A percentile compares a stretch with the other conserved stretches of the same genome.
Conservation (phyloP, 2,797 vertebrate genomes). For the Coreius guichenoti region DNA sequence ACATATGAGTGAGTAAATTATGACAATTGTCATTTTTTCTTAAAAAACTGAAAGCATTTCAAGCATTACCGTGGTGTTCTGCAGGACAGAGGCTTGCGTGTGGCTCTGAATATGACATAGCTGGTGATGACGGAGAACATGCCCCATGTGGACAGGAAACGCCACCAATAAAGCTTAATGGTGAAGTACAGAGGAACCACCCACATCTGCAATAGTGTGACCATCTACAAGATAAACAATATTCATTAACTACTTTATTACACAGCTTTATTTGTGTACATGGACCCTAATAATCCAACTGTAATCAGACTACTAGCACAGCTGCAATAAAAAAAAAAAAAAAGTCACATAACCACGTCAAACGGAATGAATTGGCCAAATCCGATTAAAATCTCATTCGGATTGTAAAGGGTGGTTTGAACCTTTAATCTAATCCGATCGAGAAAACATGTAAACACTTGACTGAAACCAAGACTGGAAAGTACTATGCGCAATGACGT, state of each 20-base stretch:
- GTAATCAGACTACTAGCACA: too few relatives aligned
- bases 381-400: too few relatives aligned
- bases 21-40: not conserved
- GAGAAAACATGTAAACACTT: not conserved
- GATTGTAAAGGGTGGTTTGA: too few relatives aligned
- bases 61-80: conserved; percentile 67
- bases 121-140: conserved; percentile 77
- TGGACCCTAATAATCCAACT: not conserved
- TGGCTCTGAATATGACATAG: conserved; percentile 81
- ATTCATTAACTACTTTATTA: not conserved
- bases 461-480: too few relatives aligned
- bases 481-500: too few relatives aligned
- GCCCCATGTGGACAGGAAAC: conserved; percentile 77
- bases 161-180: conserved; percentile 79
- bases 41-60: not conserved
- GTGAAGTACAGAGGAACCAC: conserved; percentile 80
- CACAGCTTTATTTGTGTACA: not conserved
- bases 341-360: too few relatives aligned
- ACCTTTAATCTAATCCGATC: too few relatives aligned
- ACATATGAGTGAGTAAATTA: too few relatives aligned
- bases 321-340: too few relatives aligned
- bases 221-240: conserved; percentile 68
- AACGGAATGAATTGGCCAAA: too few relatives aligned
- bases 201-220: conserved; percentile 81
- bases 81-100: conserved; percentile 73